These are phyloP conservation scores for Drosophila rufa DNA, from an alignment of 1,140 invertebrate species.

Conservation along the genomic window DNA sequence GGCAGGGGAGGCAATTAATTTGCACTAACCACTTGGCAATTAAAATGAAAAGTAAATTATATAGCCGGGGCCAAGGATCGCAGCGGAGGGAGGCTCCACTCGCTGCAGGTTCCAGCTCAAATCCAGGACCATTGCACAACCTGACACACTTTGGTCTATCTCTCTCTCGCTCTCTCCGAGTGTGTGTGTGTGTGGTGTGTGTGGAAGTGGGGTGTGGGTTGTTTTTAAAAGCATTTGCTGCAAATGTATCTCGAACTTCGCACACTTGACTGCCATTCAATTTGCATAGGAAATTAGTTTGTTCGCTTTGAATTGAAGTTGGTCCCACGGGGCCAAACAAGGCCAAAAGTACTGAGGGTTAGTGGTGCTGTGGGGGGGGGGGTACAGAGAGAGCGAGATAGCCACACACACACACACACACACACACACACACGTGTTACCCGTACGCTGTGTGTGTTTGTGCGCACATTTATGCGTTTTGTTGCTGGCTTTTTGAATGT, in stretches of 20 bases:
- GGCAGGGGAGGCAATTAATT: slow-evolving; percentile 70
- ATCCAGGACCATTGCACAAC: slow-evolving; percentile 36
- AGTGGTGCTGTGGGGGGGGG: background rate
- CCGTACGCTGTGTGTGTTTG: slow-evolving; percentile 29
- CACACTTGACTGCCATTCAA: slow-evolving; percentile 83
- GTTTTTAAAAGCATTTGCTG: slow-evolving; percentile 82
- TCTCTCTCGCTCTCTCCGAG: background rate
- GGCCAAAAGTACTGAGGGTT: slow-evolving; percentile 67
- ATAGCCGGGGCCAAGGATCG: slow-evolving; percentile 27
- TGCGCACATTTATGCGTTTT: slow-evolving; percentile 75
- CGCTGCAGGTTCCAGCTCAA: slow-evolving; percentile 13
- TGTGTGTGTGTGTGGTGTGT: background rate
- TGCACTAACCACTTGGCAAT: slow-evolving; percentile 77
- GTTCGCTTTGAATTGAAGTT: slow-evolving; percentile 83
- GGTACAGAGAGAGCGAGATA: slow-evolving; percentile 4
- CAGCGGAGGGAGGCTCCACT: slow-evolving; percentile 1
- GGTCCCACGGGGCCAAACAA: slow-evolving; percentile 78
- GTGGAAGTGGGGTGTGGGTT: slow-evolving; percentile 28
- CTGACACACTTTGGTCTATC: slow-evolving; percentile 32
- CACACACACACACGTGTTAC: slow-evolving; percentile 2
- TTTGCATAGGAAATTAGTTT: slow-evolving; percentile 83
- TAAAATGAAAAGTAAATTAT: slow-evolving; percentile 83
- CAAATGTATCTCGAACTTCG: slow-evolving; percentile 83
- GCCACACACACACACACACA: background rate
- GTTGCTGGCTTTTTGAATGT: slow-evolving; percentile 60